Evolutionary conservation across 2,797 vertebrate species (phyloP).

Genomic region (Meda fulgida): DNA sequence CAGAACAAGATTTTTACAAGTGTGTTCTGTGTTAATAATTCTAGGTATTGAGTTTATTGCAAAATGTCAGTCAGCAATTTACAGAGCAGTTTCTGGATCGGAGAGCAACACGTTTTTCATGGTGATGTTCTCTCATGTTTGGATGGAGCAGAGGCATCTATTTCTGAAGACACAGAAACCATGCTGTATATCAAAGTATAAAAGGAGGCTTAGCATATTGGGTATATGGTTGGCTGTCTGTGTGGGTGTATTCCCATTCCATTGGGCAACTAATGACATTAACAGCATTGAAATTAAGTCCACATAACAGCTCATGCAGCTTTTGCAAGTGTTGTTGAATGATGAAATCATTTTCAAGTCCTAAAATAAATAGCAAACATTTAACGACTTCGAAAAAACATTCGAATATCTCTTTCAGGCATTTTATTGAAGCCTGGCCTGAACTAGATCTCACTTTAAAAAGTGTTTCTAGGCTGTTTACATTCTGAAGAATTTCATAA

Average conservation of each 20-base stretch:
- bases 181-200: slow-evolving; percentile 28
- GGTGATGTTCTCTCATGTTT: slow-evolving; percentile 41
- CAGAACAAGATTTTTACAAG: neutral
- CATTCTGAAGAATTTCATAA: neutral
- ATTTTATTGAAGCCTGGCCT: neutral
- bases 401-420: neutral
- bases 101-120: slow-evolving; percentile 33
- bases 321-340: slow-evolving; percentile 1
- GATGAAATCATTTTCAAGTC: neutral
- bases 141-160: slow-evolving; percentile 29
- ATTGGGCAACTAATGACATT: slow-evolving; percentile 42
- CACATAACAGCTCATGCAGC: slow-evolving; percentile 18
- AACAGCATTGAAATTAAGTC: slow-evolving; percentile 33
- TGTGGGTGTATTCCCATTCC: slow-evolving; percentile 43
- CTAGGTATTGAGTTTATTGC: slow-evolving; percentile 1
- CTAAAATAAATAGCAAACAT: neutral
- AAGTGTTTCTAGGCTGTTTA: neutral
- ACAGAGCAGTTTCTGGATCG: slow-evolving; percentile 17
- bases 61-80: slow-evolving; percentile 13
- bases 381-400: neutral
- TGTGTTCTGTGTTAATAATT: slow-evolving; percentile 5
- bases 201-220: slow-evolving; percentile 47
- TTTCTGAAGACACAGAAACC: slow-evolving; percentile 39
- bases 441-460: neutral
- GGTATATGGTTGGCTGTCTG: slow-evolving; percentile 27